A percentile compares a stretch with the other conserved stretches of the same genome.
These are phyloP conservation scores for Pica pica DNA, from an alignment of 2,113 vertebrate species.

Conservation along the genomic window DNA sequence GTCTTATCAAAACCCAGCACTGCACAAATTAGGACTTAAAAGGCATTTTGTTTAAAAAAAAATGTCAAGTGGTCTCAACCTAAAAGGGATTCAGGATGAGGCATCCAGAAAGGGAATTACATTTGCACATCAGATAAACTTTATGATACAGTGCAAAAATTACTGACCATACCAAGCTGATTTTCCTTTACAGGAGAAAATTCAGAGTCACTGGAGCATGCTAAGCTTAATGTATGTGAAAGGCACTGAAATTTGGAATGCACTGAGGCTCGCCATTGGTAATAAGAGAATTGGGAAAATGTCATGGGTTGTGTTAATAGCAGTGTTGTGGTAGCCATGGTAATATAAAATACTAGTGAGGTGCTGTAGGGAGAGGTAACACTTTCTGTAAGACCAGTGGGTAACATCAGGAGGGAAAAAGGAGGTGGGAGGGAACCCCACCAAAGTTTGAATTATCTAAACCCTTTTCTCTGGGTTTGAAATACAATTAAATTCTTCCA, in stretches of 20 bases:
- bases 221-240: constrained; percentile 15
- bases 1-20: constrained; percentile 49
- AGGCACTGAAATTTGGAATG: constrained; percentile 19
- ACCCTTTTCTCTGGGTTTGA: neutral
- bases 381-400: neutral
- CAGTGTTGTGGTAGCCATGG: constrained; percentile 56
- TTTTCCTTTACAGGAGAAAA: neutral
- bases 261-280: neutral
- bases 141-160: constrained; percentile 34
- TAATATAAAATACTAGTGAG: constrained; percentile 25
- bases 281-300: constrained; percentile 52
- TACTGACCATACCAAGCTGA: neutral
- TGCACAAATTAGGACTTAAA: constrained; percentile 61
- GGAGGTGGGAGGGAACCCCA: fast-evolving
- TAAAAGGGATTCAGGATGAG: neutral
- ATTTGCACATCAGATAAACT: constrained; percentile 35
- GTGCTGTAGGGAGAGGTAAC: neutral
- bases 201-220: constrained; percentile 13
- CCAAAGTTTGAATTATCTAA: neutral
- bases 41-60: constrained; percentile 44
- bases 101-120: constrained; percentile 2
- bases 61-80: constrained; percentile 45
- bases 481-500: neutral
- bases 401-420: neutral
- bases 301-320: constrained; percentile 49